These are phyloP conservation scores for Myripristis jacobus DNA, from an alignment of 2,797 vertebrate genomes.

Conservation along the genomic window DNA sequence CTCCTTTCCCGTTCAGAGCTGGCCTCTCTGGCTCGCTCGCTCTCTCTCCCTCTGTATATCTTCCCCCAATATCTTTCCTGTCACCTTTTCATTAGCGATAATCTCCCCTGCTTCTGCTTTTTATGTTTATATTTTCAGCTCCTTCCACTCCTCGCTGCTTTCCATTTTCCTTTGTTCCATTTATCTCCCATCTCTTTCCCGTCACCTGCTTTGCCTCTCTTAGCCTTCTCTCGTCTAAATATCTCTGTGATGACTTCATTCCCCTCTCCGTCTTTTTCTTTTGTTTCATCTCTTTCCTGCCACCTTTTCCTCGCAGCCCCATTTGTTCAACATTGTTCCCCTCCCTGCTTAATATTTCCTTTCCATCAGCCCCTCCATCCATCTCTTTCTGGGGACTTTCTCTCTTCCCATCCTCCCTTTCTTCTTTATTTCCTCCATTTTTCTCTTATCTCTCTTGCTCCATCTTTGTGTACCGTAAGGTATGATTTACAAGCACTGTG, in stretches of 20 bases:
- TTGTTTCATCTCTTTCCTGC: slow-evolving; percentile 22
- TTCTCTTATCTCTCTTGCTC: slow-evolving; percentile 16
- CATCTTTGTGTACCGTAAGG: slow-evolving; percentile 32
- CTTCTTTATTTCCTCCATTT: neutral
- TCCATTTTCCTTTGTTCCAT: neutral
- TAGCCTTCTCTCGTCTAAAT: slow-evolving; percentile 36
- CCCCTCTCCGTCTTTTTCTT: neutral
- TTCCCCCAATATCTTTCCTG: slow-evolving; percentile 9
- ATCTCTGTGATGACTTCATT: neutral
- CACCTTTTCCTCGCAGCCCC: neutral
- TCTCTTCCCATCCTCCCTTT: neutral
- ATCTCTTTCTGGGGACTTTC: neutral
- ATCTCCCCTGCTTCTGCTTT: neutral
- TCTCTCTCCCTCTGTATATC: slow-evolving; percentile 14
- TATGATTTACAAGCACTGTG: slow-evolving; percentile 10
- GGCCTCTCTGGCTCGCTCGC: neutral
- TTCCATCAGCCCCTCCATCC: neutral
- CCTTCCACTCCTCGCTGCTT: neutral
- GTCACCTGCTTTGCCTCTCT: slow-evolving; percentile 59
- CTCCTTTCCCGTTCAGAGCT: slow-evolving; percentile 15
- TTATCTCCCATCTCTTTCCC: slow-evolving; percentile 48
- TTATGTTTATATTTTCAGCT: no score
- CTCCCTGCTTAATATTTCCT: neutral
- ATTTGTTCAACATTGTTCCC: slow-evolving; percentile 3
- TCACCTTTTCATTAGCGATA: slow-evolving; percentile 17